Evolutionary conservation across 2,113 vertebrate species (phyloP), one percentile per base, ranked within the genome.

Genomic region (Hippocampus zosterae): DNA sequence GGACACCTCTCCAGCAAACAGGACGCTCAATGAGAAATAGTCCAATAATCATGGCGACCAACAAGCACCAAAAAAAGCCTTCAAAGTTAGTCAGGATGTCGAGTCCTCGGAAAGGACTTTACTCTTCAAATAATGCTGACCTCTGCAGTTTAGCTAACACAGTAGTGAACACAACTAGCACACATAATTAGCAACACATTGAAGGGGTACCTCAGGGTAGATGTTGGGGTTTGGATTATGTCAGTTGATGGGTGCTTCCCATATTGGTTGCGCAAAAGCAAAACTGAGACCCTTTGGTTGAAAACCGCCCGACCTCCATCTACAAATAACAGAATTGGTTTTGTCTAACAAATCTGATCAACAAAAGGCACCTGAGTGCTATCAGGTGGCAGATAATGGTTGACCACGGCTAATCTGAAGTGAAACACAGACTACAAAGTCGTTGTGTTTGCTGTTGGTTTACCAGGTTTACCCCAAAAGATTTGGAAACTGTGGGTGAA

Each of bases 1-100:
- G 65, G 78, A 84, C 84, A 70, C 63, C 77, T 79, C 70, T 40
- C 56, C 52, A 42, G 55, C 72, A 70, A 81, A 44, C 50, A 69
- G 68, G 67, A 19, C 74, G 74, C 79, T 79, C 79, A 70, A 18
- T 63, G 63, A 68, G 19, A 48, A 61, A 37, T 44, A 46, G 63
- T 46, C 41, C 42, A 16, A 46, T 65, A 65, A 65, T 44, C 41
- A 10, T 2, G 41, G 33, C 12, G 40, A 42, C 41, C 37, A 57
- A 64, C n/a, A 15, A 42, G 63, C 23, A 16, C n/a, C 3, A 46
- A 64, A 37, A 37, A 64, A 46, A 44, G 25, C 57, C n/a, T 44
- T 44, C 41, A 18, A 65, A 65, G 63, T 65, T 65, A 65, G 63
- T 25, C 23, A 18, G 63, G 63, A 71, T n/a, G n/a, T n/a, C n/a